Evolutionary conservation across 1,140 invertebrate species (phyloP), one percentile per base, ranked within the genome.

Genomic region (Platyscapa corneri): DNA sequence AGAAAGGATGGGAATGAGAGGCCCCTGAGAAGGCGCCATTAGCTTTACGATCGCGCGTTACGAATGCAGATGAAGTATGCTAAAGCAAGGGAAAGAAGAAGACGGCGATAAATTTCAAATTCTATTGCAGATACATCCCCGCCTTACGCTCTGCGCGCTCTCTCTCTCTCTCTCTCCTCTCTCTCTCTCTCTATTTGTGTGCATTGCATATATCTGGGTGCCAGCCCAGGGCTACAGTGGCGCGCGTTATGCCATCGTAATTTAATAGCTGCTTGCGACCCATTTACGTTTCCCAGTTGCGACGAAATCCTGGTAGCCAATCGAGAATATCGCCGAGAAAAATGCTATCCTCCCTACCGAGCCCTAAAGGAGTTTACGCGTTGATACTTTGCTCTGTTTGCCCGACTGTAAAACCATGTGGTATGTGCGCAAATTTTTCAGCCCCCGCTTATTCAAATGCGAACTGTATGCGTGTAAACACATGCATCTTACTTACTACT

Each of bases 21-120:
- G 7, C 32, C 34, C 34, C 49, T 85, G 81, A 88, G 83, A 85
- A 80, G 87, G 88, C 88, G 84, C 89, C 88, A 90, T 91, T 90
- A 90, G 88, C 87, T 91, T 92, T 91, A 91, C 86, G 90, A 90
- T 89, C 87, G 67, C 86, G 79, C 77, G 70, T 87, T 75, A 76
- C 87, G 86, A 89, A 91, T 91, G 89, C 88, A 89, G 88, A 91
- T 90, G 88, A 89, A 87, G 83, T 86, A 78, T 85, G 88, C 90
- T 90, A 90, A 90, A 87, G 89, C 83, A 30, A 27, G 46, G 60
- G 39, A 80, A 84, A 23, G 75, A 56, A 23, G 75, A 56, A 77
- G 72, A 84, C 88, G 87, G 88, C 89, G 88, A 91, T 92, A 91
- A 91, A 92, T 91, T 91, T 90, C 85, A 88, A 90, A 92, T 92